Evolutionary conservation across 2,797 vertebrate genomes (phyloP), one percentile per base, ranked within the genome.

Genomic region (Petrocephalus sullivani): DNA sequence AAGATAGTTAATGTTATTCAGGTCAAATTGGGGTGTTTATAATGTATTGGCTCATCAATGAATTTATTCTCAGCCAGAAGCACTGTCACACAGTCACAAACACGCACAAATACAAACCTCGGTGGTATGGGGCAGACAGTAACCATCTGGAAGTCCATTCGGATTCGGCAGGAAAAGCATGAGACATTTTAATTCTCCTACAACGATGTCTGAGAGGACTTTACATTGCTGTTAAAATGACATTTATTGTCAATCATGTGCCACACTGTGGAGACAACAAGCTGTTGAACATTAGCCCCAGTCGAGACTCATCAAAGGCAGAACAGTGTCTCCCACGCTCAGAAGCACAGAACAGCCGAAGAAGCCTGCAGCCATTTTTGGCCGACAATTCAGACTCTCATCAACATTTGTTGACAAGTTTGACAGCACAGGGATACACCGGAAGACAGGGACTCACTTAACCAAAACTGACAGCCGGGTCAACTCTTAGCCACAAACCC

Each of bases 181-280:
- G 0, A 37, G 51, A 60, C 54, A 28, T 41, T 78, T 64, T 54
- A 82, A 75, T 58, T 71, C 61, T 84, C 71, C 41, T 75, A 78
- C 21, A 1, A 14, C 86, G 82, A 33, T 41, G 28, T 67, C 82
- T 89, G 87, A 60, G 71, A 87, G 21, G 54, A 88, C 49, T 78
- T 89, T 88, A 89, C 89, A 88, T 85, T 60, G 41, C 82, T 83
- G 71, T 86, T 90, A 87, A 88, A 90, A 89, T 81, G 41, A 53
- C 86, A 90, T 90, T 88, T 85, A 41, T 88, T 88, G 87, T 90
- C 84, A 37, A 57, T 58, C 56, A 87, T 67, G 84, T 61, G 37
- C 78, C 28, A 53, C n/a, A 41, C 61, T 60, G 81, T 51, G 54
- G 86, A 78, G 46, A 54, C 82, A 49, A 78, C 82, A 86, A 88